Conservation (phyloP, 2,888 invertebrate genomes). For the Troides helena region DNA sequence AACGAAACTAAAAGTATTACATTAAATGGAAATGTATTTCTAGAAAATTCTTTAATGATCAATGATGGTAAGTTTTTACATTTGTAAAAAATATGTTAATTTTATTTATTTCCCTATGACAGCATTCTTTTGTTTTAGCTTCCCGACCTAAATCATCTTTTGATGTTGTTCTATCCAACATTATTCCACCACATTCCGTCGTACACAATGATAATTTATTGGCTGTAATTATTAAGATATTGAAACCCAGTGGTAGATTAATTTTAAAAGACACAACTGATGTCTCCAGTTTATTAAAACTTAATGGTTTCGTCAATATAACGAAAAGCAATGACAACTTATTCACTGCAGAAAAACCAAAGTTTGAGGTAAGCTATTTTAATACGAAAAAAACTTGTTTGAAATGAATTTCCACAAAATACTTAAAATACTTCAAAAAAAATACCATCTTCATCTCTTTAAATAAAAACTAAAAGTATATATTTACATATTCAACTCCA, state of each 20-base stretch:
- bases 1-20: conserved; percentile 71
- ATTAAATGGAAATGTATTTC: conserved; percentile 70
- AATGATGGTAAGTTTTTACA: conserved; percentile 74
- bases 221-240: conserved; percentile 78
- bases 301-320: conserved; percentile 83
- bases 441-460: too few relatives aligned
- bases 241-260: conserved; percentile 83
- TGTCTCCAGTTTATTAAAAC: conserved; percentile 76
- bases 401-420: too few relatives aligned
- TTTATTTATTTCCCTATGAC: conserved; percentile 10
- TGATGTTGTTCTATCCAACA: conserved; percentile 81
- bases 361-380: conserved; percentile 80
- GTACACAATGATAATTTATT: conserved; percentile 69
- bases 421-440: too few relatives aligned
- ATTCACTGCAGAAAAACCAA: conserved; percentile 82
- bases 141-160: conserved; percentile 80
- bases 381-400: too few relatives aligned
- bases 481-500: too few relatives aligned
- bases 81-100: background rate
- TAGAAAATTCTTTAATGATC: conserved; percentile 82
- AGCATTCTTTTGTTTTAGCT: conserved; percentile 56
- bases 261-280: conserved; percentile 72
- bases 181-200: conserved; percentile 63
- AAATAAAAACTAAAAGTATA: too few relatives aligned
- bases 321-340: conserved; percentile 50